These are phyloP conservation scores for Hippocampus zosterae DNA, from an alignment of 2,113 vertebrate genomes.

Conservation along the genomic window DNA sequence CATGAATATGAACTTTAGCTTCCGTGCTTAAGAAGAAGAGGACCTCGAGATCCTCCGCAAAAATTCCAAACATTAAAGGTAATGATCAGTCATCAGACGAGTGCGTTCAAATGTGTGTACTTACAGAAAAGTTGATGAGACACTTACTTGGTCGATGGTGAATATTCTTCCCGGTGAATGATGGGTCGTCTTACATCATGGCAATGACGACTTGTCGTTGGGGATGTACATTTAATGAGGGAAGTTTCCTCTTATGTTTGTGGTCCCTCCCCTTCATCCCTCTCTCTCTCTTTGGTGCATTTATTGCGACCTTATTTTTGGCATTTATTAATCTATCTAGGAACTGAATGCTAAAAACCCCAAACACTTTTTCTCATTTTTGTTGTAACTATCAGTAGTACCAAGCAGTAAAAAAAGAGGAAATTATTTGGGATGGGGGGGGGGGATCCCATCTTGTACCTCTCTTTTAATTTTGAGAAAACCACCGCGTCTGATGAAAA, in stretches of 20 bases:
- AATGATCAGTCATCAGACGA: neutral
- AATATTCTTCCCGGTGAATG: conserved; percentile 32
- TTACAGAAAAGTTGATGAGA: conserved; percentile 7
- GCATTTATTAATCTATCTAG: neutral
- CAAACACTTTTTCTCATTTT: no score
- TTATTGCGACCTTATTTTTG: conserved; percentile 27
- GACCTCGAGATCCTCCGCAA: no score
- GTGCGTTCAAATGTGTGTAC: conserved; percentile 10
- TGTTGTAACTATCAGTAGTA: no score
- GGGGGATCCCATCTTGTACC: no score
- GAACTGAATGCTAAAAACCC: rapidly evolving
- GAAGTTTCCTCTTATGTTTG: conserved; percentile 57
- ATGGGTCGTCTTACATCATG: conserved; percentile 40
- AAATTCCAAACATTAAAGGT: neutral
- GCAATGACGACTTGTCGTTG: conserved; percentile 51
- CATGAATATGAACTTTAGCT: neutral
- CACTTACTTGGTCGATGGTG: conserved; percentile 52
- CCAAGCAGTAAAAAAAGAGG: neutral
- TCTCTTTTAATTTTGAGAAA: no score
- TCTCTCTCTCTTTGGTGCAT: conserved; percentile 58
- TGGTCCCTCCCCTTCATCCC: conserved; percentile 64
- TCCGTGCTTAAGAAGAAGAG: neutral
- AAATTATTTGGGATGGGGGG: no score
- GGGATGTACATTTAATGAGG: conserved; percentile 45
- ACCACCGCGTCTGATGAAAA: no score